Evolutionary conservation across 2,797 vertebrate species (phyloP).

Genomic region (Sarcoramphus papa): DNA sequence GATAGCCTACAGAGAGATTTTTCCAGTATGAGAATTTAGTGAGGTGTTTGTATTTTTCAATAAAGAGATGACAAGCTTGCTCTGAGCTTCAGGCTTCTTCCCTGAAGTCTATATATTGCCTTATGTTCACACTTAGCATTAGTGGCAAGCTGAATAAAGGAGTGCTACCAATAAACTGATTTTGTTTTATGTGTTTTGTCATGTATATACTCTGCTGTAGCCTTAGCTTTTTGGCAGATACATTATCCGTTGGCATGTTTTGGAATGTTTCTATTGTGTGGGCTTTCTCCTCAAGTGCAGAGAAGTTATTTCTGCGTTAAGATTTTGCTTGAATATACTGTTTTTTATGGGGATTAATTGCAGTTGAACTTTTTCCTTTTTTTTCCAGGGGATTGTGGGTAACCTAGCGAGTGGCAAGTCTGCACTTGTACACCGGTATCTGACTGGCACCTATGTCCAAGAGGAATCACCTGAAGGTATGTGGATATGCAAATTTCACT

Average conservation of each 20-base stretch:
- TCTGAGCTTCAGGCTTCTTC: not conserved
- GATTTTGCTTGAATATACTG: rapidly evolving
- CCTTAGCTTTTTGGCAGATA: not conserved
- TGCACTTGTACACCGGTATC: conserved; percentile 92
- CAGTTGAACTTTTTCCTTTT: not conserved
- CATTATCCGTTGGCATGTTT: rapidly evolving
- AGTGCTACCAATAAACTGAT: not conserved
- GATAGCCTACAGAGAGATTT: not conserved
- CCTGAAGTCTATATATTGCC: not conserved
- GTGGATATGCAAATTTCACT: not conserved
- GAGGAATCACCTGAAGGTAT: conserved; percentile 97
- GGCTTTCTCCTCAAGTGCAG: not conserved
- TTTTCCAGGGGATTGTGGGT: conserved; percentile 90
- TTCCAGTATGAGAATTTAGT: not conserved
- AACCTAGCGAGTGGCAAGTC: conserved; percentile 96
- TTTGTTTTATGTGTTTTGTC: not conserved
- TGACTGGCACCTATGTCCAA: conserved; percentile 95
- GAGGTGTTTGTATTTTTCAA: not conserved
- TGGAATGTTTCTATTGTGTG: rapidly evolving
- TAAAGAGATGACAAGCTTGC: not conserved
- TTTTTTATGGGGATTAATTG: not conserved
- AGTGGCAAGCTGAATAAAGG: not conserved
- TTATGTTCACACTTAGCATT: rapidly evolving
- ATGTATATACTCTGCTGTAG: not conserved
- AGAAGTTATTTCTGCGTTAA: not conserved